Percentiles rank a stretch among this genome's conserved stretches.
These are phyloP conservation scores for Scaptomyza tumidula DNA, from an alignment of 2,888 invertebrate species.

Conservation along the genomic window DNA sequence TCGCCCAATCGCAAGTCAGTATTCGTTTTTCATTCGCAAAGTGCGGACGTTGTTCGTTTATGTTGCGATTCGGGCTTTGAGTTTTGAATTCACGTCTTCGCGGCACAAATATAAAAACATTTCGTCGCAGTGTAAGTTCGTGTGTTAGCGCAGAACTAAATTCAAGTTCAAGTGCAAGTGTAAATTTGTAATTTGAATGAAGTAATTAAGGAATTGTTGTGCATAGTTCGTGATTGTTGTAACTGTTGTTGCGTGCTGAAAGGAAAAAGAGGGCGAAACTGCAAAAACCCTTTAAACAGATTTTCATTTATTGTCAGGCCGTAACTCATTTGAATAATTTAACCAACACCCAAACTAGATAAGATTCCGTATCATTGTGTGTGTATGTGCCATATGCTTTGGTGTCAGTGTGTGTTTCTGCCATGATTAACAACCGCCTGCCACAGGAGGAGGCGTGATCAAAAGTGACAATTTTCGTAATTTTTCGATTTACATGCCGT, in stretches of 20 bases:
- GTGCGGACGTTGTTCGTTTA: slow-evolving; percentile 47
- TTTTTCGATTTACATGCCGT: slow-evolving; percentile 76
- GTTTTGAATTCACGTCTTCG: slow-evolving; percentile 38
- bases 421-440: slow-evolving; percentile 61
- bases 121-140: slow-evolving; percentile 4
- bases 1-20: slow-evolving; percentile 76
- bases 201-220: slow-evolving; percentile 3
- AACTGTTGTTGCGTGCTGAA: slow-evolving; percentile 5
- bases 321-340: slow-evolving; percentile 68
- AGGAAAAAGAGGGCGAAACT: background rate
- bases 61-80: slow-evolving; percentile 13
- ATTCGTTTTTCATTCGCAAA: slow-evolving; percentile 68
- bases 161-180: slow-evolving; percentile 26
- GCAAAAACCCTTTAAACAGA: slow-evolving; percentile 34
- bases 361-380: slow-evolving; percentile 16
- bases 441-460: slow-evolving; percentile 57
- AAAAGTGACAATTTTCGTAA: slow-evolving; percentile 70
- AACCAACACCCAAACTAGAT: slow-evolving; percentile 31
- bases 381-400: slow-evolving; percentile 11
- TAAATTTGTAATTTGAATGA: background rate
- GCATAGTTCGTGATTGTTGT: slow-evolving; percentile 15
- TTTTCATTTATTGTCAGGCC: slow-evolving; percentile 50
- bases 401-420: slow-evolving; percentile 20
- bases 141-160: slow-evolving; percentile 6
- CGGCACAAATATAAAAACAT: slow-evolving; percentile 29